Evolutionary conservation across 2,888 invertebrate species (phyloP), one percentile per base, ranked within the genome.

Genomic region (Abscondita cerata): DNA sequence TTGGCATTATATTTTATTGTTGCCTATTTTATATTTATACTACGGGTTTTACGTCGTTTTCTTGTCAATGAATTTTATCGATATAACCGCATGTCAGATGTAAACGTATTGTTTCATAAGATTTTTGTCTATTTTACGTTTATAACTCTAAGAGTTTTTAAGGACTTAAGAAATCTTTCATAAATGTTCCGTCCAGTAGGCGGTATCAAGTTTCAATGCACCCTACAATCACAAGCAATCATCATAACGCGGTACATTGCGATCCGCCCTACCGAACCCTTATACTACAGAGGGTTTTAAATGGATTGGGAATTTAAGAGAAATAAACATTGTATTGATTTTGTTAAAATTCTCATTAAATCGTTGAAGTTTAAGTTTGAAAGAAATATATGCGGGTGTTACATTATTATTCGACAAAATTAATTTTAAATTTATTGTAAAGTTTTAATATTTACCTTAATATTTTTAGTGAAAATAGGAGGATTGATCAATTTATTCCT

Each of bases 1-100:
- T 76, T 72, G 77, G 72, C 74, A 72, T 71, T 76, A 76, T 78
- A 77, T 75, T 73, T 67, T 70, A 68, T 65, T 65, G 68, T 68
- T 64, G 62, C 66, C 69, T 64, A 68, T 73, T 73, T 70, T 72
- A 70, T 73, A 68, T 65, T 68, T 48, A 31, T n/a, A 48, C 47
- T 48, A 31, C 25, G 31, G 12, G 5, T 48, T 31, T 48, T 9
- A 48, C 31, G 31, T 48, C 47, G 44, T 44, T 44, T 44, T 44
- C 18, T 44, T 44, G 44, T 44, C 44, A 44, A 44, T 36, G 12
- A 8, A 36, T 36, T 36, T 36, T 41, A 25, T 25, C 6, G 25
- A 25, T 25, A 6, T 25, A 25, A 25, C 25, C 25, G 25, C 13
- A 13, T 31, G 47, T 48, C 31, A 13, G 20, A 4, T 20, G 11